A percentile compares a stretch with the other conserved stretches of the same genome.
Evolutionary conservation across 2,797 vertebrate species (phyloP).

Genomic region (Cossypha dichroa): DNA sequence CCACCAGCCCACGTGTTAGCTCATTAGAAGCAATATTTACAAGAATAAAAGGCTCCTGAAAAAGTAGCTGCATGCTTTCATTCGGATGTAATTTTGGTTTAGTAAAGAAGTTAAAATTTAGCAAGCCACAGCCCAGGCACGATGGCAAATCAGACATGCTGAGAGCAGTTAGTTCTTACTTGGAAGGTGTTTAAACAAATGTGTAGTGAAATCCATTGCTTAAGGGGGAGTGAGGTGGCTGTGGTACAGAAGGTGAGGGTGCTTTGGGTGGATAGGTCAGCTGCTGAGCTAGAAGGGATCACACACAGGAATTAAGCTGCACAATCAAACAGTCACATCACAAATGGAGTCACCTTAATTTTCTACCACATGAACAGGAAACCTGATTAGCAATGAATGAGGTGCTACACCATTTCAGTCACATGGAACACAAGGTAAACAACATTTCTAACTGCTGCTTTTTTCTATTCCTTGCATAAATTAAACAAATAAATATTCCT

Average conservation of each 20-base stretch:
- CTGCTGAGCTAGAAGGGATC: conserved; percentile 85
- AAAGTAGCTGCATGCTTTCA: conserved; percentile 17
- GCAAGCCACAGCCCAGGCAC: conserved; percentile 55
- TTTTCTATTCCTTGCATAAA: background rate
- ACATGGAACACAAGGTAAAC: background rate
- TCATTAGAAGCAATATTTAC: background rate
- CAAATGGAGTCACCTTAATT: conserved; percentile 12
- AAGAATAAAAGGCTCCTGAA: background rate
- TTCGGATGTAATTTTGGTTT: background rate
- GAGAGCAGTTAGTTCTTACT: conserved; percentile 88
- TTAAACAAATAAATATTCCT: background rate
- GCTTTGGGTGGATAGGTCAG: conserved; percentile 83
- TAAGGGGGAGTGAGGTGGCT: conserved; percentile 86
- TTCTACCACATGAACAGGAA: background rate
- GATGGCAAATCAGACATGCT: conserved; percentile 45
- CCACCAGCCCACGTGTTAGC: background rate
- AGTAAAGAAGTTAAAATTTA: conserved; percentile 7
- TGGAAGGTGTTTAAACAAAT: conserved; percentile 91
- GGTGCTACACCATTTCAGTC: background rate
- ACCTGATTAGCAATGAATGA: background rate
- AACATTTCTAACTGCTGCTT: background rate
- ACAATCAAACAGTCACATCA: conserved; percentile 54
- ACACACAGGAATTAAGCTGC: conserved; percentile 77
- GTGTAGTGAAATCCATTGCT: conserved; percentile 99
- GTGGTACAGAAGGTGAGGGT: conserved; percentile 82